phyloP scores from a whole-genome alignment of 1,140 invertebrate species.

The Eumaeus atala region DNA sequence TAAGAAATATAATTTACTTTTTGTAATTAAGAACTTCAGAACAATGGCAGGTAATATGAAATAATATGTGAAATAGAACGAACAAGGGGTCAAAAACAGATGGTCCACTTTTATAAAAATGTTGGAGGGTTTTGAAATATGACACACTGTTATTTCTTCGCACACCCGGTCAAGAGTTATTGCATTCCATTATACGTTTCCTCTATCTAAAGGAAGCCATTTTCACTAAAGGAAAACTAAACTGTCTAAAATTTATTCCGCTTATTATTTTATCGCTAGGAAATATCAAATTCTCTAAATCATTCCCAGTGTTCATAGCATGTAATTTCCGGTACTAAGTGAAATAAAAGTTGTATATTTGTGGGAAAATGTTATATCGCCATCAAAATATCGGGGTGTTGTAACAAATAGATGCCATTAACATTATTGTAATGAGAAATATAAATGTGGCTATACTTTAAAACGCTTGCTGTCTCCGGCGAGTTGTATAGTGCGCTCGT shows the following conservation, averaged over 20 bases:
- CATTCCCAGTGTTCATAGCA: conserved; percentile 23
- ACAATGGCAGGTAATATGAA: conserved; percentile 41
- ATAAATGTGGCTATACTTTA: too few species aligned
- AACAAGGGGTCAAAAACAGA: conserved; percentile 73
- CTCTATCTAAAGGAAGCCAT: conserved; percentile 73
- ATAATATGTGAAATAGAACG: conserved; percentile 71
- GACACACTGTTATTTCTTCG: conserved; percentile 73
- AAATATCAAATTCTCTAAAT: conserved; percentile 40
- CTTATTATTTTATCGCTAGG: conserved; percentile 58
- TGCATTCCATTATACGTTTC: conserved; percentile 73
- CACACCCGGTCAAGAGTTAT: conserved; percentile 74
- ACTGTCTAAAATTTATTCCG: conserved; percentile 68
- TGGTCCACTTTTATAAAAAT: conserved; percentile 73
- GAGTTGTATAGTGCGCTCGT: too few species aligned
- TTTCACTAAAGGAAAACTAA: conserved; percentile 69
- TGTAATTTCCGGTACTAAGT: conserved; percentile 19
- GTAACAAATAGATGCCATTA: too few species aligned
- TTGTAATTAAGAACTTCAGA: conserved; percentile 6
- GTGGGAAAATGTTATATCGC: too few species aligned
- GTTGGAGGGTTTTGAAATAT: conserved; percentile 74
- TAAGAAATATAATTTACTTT: not conserved
- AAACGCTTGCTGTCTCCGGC: too few species aligned
- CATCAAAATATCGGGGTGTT: too few species aligned
- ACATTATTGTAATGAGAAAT: too few species aligned
- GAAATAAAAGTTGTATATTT: conserved; percentile 15